Base-by-base conservation (phyloP, 2,888 invertebrate species). In the Ormyrus pomaceus region DNA sequence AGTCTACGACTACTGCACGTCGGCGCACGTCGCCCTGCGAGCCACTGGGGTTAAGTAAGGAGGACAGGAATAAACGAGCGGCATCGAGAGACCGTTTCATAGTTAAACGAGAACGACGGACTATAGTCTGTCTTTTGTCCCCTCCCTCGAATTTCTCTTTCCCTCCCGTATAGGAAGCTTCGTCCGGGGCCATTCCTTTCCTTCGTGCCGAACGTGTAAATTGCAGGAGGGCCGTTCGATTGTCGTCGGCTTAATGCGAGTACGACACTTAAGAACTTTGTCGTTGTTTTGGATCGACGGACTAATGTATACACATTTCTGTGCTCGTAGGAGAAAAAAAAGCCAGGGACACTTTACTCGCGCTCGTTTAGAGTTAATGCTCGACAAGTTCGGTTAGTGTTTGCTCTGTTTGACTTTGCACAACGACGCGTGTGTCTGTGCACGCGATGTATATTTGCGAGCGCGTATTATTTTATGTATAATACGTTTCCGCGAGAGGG, bases 31-130 rank as follows among this genome's bases (percentile, higher is more conserved):
- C 8, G n/a, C 68, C 5, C 45, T 34, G 66, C 13, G 50, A n/a
- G n/a, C n/a, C 46, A 48, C 45, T 45, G 10, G 48, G 69, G 61
- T 58, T 74, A 74, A 70, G 55, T 55, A 55, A 56, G 72, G 62
- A 55, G 59, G 50, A 34, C 13, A 55, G 7, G 71, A 76, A 76
- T 76, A 76, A 75, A 80, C 66, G 66, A 71, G 75, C 55, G 19
- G 51, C 59, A 65, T 65, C 59, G 70, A 8, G 75, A 51, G 76
- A 55, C 51, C 62, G 62, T 64, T 74, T 70, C 74, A 70, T 46
- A 74, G 69, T 34, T 34, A 34, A 34, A 34, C 34, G 34, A 34
- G 34, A 34, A 34, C 34, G 2, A 34, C 65, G 19, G 73, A 64
- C 71, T 59, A 61, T 59, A 61, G 19, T 48, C 70, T 48, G 13